phyloP scores from a whole-genome alignment of 1,140 invertebrate species.

The Sycobia sp. region DNA sequence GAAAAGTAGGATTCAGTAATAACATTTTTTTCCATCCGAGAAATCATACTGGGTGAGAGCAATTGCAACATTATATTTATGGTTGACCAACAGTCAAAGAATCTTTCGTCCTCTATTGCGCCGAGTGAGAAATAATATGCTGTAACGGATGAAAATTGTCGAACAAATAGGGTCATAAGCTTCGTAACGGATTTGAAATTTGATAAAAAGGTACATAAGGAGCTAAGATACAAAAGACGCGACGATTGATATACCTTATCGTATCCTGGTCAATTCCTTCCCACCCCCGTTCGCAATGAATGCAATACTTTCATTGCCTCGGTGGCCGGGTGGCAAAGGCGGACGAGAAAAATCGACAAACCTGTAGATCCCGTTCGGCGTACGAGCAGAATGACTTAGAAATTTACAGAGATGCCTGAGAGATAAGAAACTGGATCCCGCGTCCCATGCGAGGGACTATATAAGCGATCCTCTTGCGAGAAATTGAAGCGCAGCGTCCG shows the following conservation, averaged over 20 bases:
- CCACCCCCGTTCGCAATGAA: background rate
- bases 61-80: no score
- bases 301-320: constrained; percentile 10
- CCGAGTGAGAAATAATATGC: background rate
- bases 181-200: constrained; percentile 1
- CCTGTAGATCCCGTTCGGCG: constrained; percentile 11
- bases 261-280: background rate
- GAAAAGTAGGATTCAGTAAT: no score
- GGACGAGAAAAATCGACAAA: constrained; percentile 6
- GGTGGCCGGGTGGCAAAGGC: background rate
- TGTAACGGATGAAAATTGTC: constrained; percentile 4
- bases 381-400: constrained; percentile 11
- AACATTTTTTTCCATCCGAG: no score
- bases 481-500: constrained; percentile 10
- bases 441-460: background rate
- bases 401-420: background rate
- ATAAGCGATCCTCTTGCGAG: background rate
- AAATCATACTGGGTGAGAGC: no score
- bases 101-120: background rate
- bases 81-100: no score
- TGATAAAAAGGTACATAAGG: background rate
- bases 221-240: no score
- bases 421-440: constrained; percentile 19
- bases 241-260: background rate
- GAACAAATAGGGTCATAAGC: background rate